These are phyloP conservation scores for Thalpophila matura DNA, from an alignment of 2,888 invertebrate genomes.

Conservation along the genomic window DNA sequence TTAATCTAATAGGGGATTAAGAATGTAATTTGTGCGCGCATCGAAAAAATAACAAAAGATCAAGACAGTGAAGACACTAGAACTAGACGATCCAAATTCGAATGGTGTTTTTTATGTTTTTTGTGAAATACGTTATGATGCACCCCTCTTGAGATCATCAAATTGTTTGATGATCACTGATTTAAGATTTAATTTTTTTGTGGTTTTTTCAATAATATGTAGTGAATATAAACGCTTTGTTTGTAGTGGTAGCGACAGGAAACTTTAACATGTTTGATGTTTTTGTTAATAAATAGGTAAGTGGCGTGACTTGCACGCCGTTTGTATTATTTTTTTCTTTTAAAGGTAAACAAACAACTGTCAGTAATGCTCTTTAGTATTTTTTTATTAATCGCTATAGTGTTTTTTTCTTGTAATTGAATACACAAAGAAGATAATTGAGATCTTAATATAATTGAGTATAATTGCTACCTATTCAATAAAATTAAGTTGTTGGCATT, in stretches of 20 bases:
- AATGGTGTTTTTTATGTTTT: conserved; percentile 60
- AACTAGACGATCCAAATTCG: conserved; percentile 71
- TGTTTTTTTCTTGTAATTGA: conserved; percentile 15
- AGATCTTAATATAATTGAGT: background rate
- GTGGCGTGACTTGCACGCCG: conserved; percentile 64
- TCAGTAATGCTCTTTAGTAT: conserved; percentile 36
- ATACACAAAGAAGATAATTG: background rate
- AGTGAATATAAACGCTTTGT: conserved; percentile 56
- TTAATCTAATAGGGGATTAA: conserved; percentile 83
- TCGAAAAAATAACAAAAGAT: conserved; percentile 76
- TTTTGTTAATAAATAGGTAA: conserved; percentile 62
- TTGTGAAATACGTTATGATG: conserved; percentile 67
- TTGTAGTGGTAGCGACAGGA: conserved; percentile 54
- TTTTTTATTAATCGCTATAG: conserved; percentile 40
- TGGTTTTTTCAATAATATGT: conserved; percentile 26
- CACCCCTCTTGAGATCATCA: conserved; percentile 12
- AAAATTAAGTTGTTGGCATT: no score
- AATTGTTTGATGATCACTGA: conserved; percentile 7
- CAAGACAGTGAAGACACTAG: no score
- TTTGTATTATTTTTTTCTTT: conserved; percentile 47
- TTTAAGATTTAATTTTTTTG: conserved; percentile 3
- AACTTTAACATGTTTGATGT: conserved; percentile 57
- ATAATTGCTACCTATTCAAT: conserved; percentile 10
- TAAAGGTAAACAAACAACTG: conserved; percentile 44
- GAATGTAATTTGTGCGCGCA: conserved; percentile 80